Conservation (phyloP, 2,888 invertebrate genomes). For the Chrysolina americana region DNA sequence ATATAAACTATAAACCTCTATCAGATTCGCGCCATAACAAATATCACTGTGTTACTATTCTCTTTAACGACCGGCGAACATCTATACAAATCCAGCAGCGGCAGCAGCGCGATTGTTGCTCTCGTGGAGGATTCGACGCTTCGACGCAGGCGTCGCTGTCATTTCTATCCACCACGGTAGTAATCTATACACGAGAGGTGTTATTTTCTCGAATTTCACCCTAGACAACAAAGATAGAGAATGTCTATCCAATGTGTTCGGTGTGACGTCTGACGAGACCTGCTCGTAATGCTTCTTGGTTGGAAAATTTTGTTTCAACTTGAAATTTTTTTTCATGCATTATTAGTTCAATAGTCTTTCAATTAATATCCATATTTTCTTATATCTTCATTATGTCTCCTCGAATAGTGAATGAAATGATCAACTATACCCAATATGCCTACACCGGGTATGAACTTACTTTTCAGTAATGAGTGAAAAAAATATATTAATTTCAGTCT, state of each 20-base stretch:
- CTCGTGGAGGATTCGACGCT: constrained; percentile 10
- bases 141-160: constrained; percentile 3
- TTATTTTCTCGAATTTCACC: not conserved
- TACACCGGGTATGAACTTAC: too few relatives aligned
- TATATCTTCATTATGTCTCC: too few relatives aligned
- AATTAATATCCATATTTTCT: too few relatives aligned
- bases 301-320: not conserved
- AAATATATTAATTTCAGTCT: too few relatives aligned
- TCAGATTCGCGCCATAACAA: constrained; percentile 8
- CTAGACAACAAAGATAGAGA: not conserved
- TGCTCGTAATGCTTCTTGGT: not conserved
- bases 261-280: not conserved
- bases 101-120: constrained; percentile 13
- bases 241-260: not conserved
- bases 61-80: not conserved
- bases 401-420: too few relatives aligned
- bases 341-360: too few relatives aligned
- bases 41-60: constrained; percentile 6
- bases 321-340: not conserved
- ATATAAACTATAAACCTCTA: not conserved
- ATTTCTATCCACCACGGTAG: constrained; percentile 3
- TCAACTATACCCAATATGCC: too few relatives aligned
- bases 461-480: too few relatives aligned
- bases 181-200: constrained; percentile 5
- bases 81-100: constrained; percentile 20